Base-by-base conservation (phyloP, 1,140 invertebrate species). In the Drosophila sulfurigaster region DNA sequence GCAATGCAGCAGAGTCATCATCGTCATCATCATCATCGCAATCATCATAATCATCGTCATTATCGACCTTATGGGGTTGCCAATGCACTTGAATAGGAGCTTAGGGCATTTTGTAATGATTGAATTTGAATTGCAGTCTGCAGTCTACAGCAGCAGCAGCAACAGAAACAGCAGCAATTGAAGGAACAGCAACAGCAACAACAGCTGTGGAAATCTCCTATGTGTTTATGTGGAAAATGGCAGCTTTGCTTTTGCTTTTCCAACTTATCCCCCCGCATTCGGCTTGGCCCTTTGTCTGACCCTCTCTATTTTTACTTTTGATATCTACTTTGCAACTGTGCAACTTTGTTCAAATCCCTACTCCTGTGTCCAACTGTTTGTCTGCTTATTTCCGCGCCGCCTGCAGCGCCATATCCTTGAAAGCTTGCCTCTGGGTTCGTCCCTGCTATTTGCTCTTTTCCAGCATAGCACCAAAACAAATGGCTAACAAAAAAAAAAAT, bases 71-170 rank as follows among this genome's bases (percentile, higher is more conserved):
- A 30, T 43, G 30, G 56, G 43, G 51, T 32, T 45, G 13, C 10
- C 45, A 45, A 46, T 66, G 69, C 69, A 64, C 70, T 85, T 72
- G 45, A 78, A 68, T 49, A 48, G 62, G 48, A 81, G 82, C 76
- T 87, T 70, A 58, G 75, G 82, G 82, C 63, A 73, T 86, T 86
- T 86, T 68, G 82, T 74, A 79, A 82, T 86, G 82, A 86, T 86
- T 86, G 82, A 82, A 87, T 86, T 82, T 79, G 62, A 86, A 87
- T 86, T 86, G 82, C 79, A 64, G 57, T 70, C 67, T 72, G 43
- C 46, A 43, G 32, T 38, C 35, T 38, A 32, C 48, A 38, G 13
- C 48, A 38, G 25, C 43, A 62, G 4, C 43, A 32, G 13, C 49
- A 38, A 4, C 54, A 16, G 16, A 2, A 32, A 15, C 2, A 13